These are phyloP conservation scores for Scomber colias DNA, from an alignment of 2,113 vertebrate species.

Conservation along the genomic window DNA sequence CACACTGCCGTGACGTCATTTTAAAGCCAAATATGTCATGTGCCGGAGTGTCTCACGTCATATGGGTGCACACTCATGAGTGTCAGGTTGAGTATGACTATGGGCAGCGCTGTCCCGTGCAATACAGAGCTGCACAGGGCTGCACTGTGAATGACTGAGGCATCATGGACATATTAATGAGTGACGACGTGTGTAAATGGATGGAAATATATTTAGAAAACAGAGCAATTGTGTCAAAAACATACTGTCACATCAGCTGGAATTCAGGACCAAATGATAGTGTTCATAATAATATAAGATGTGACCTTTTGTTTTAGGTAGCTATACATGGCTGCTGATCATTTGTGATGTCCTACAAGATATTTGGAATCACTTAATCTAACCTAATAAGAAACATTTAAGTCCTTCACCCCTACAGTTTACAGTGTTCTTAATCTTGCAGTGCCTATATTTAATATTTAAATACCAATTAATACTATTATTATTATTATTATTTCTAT, in stretches of 20 bases:
- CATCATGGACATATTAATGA: not conserved
- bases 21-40: conserved; percentile 75
- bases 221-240: not conserved
- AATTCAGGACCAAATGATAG: not conserved
- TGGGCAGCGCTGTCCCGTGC: not conserved
- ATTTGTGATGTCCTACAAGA: not conserved
- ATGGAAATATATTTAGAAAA: not conserved
- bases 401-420: not conserved
- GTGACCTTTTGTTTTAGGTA: not conserved
- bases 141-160: not conserved
- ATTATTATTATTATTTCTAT: not conserved
- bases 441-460: too few species aligned
- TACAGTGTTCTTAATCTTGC: too few species aligned
- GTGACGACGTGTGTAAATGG: not conserved
- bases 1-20: conserved; percentile 83
- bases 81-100: conserved; percentile 21
- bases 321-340: not conserved
- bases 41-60: conserved; percentile 46
- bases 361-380: not conserved
- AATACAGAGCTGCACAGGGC: not conserved
- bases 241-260: not conserved
- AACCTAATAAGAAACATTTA: not conserved
- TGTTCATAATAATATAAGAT: not conserved
- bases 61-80: conserved; percentile 15
- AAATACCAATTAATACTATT: not conserved